phyloP scores from a whole-genome alignment of 2,797 vertebrate species.

The Astyanax mexicanus region DNA sequence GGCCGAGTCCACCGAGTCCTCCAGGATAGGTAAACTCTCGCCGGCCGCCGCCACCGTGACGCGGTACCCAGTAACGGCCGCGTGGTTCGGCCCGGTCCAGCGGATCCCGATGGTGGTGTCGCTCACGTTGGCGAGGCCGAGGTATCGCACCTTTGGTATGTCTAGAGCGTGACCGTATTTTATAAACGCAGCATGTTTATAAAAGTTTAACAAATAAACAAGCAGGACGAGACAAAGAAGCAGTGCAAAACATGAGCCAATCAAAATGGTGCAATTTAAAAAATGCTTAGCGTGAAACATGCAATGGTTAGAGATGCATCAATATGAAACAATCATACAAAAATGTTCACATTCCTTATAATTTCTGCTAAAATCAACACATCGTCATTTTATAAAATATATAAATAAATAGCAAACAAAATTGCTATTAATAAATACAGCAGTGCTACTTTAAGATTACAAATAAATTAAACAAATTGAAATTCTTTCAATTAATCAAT shows the following conservation, averaged over 20 bases:
- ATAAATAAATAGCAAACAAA: too few species aligned
- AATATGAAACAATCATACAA: too few species aligned
- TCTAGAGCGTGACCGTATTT: constrained; percentile 80
- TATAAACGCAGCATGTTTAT: constrained; percentile 60
- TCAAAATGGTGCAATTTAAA: too few species aligned
- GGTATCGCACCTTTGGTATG: constrained; percentile 88
- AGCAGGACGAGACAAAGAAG: constrained; percentile 73
- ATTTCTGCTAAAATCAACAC: too few species aligned
- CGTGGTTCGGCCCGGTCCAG: constrained; percentile 90
- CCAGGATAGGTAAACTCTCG: constrained; percentile 90
- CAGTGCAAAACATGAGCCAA: constrained; percentile 60
- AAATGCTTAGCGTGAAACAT: too few species aligned
- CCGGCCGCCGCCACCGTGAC: constrained; percentile 90
- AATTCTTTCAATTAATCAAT: too few species aligned
- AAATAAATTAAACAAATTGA: too few species aligned
- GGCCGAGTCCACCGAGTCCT: constrained; percentile 92
- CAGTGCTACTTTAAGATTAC: too few species aligned
- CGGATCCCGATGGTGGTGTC: constrained; percentile 96
- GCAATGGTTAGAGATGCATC: not conserved
- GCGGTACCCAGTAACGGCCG: constrained; percentile 90
- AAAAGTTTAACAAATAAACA: constrained; percentile 60
- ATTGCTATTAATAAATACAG: too few species aligned
- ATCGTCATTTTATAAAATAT: too few species aligned
- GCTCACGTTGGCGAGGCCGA: constrained; percentile 96
- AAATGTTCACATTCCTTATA: too few species aligned